Base-by-base conservation (phyloP, 2,888 invertebrate species). In the Patella pellucida region DNA sequence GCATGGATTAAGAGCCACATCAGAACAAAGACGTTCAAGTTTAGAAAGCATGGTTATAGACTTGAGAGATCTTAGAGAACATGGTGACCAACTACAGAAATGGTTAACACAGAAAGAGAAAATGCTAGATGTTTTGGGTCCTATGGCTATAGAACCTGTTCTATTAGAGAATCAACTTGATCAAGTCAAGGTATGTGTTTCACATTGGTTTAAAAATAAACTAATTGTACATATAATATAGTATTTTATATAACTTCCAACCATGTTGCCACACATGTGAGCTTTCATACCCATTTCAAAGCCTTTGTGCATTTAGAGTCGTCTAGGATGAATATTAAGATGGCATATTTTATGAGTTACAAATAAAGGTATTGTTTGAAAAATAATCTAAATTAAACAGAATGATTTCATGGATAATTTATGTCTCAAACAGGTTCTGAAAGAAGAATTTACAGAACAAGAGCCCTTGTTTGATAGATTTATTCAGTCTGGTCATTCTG, bases 101-200 rank as follows among this genome's bases (percentile, higher is more conserved):
- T 99, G 98, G 98, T 92, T 98, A 69, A 93, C 93, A 51, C 95
- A 96, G 82, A 99, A 99, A 92, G 97, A 98, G 87, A 95, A 96
- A 85, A 98, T 99, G 97, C 93, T 99, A 91, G 94, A 95, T 0
- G 98, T 97, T 0, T 92, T 99, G 0, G 98, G 98, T 23, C 98
- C 98, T 0, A 97, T 99, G 86, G 97, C 97, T 0, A 96, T 97
- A 0, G 98, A 99, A 91, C 96, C 97, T 0, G 93, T 97, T 74
- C 96, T 98, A 95, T 96, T 98, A 3, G 96, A 96, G 88, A 97
- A 96, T 56, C 98, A 98, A 93, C 96, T 97, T 23, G 97, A 97
- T 89, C 97, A 97, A 93, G 93, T 93, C 71, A 91, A 92, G 87
- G 91, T 91, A 70, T 51, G 16, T 69, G 16, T 23, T 23, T 23